phyloP scores from a whole-genome alignment of 2,888 invertebrate genomes.

The Lycocerus yunnanus region DNA sequence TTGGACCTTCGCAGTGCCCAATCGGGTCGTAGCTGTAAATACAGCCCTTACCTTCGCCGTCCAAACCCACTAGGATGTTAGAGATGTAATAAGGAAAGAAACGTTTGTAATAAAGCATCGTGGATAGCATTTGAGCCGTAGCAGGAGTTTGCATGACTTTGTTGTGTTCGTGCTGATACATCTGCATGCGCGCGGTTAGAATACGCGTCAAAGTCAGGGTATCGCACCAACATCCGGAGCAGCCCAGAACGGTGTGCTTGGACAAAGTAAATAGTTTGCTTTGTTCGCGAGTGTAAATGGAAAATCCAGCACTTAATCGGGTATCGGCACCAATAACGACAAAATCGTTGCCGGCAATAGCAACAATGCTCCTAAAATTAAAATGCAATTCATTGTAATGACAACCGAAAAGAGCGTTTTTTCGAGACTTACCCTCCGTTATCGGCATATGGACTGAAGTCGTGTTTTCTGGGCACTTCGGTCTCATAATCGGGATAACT shows the following conservation, averaged over 20 bases:
- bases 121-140: constrained; percentile 94
- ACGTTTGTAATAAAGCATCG: constrained; percentile 92
- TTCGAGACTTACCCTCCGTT: constrained; percentile 72
- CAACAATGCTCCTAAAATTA: constrained; percentile 87
- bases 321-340: constrained; percentile 95
- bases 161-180: constrained; percentile 94
- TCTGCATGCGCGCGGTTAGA: constrained; percentile 85
- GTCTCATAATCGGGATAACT: constrained; percentile 48
- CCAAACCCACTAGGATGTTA: constrained; percentile 92
- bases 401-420: not conserved
- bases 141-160: constrained; percentile 91
- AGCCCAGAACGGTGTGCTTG: constrained; percentile 85
- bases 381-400: constrained; percentile 36
- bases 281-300: constrained; percentile 87
- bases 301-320: constrained; percentile 87
- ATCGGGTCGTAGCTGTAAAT: constrained; percentile 98
- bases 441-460: constrained; percentile 73
- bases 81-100: constrained; percentile 99
- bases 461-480: constrained; percentile 52
- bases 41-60: constrained; percentile 90
- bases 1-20: constrained; percentile 88
- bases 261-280: constrained; percentile 86
- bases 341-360: constrained; percentile 94
- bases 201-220: constrained; percentile 87
- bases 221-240: constrained; percentile 98